Base-by-base conservation (phyloP, 2,113 vertebrate genomes). In the Onychostruthus taczanowskii region DNA sequence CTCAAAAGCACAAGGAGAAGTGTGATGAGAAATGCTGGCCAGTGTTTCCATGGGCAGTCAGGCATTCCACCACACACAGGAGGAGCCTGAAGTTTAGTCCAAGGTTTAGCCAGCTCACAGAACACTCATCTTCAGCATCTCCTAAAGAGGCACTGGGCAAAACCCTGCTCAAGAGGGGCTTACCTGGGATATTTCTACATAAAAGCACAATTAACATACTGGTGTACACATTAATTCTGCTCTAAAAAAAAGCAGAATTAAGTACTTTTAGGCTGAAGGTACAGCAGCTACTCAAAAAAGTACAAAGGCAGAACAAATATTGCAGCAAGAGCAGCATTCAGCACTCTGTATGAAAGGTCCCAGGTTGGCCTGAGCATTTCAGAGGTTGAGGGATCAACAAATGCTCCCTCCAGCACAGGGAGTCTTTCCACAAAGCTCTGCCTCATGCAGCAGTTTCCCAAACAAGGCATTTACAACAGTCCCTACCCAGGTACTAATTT, bases 151-250 rank as follows among this genome's bases (percentile, higher is more conserved):
- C 33, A 46, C 23, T 12, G 68, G 20, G 27, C 37, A 86, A 26
- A 69, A 77, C 0, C 8, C 16, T 1, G 23, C 21, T 58, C 39
- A 37, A 2, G 0, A 39, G 11, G 20, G 15, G 26, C 27, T 58
- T 50, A 74, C 18, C 35, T 58, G 69, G 26, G 16, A 17, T 43
- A 81, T 50, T 74, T 67, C 52, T 77, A 52, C 21, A 30, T 6
- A 47, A 62, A 73, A 77, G 26, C 31, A 55, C 49, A 83, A 88
- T 63, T n/a, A 75, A 49, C 24, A 23, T 18, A 50, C 2, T 2
- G 16, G 5, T 59, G 19, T 49, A 63, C 55, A 87, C 74, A 53
- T 35, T 4, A 44, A 52, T 55, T 84, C 61, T 64, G 28, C 5
- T 84, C 58, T 52, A 26, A 68, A 91, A 39, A 37, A 30, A 2